Conservation (phyloP, 2,797 vertebrate species). For the Heliangelus exortis region DNA sequence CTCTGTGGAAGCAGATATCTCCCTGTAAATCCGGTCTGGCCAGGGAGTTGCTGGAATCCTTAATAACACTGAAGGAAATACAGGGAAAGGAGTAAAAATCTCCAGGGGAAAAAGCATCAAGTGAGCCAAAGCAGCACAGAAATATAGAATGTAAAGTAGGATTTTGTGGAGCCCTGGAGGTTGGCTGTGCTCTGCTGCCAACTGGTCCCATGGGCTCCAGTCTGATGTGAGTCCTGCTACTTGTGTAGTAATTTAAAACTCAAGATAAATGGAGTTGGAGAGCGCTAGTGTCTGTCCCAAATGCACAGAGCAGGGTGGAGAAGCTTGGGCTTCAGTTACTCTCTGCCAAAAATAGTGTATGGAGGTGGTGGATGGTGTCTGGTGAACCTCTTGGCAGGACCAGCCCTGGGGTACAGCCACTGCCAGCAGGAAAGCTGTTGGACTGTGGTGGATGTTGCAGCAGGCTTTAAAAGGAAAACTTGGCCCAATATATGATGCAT, state of each 20-base stretch:
- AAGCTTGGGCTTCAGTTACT: neutral
- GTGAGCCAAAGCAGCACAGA: neutral
- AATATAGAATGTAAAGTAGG: neutral
- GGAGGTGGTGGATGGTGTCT: neutral
- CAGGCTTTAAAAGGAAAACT: neutral
- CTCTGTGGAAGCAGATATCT: neutral
- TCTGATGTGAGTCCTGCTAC: neutral
- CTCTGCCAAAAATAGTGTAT: fast-evolving
- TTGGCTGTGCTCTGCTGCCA: neutral
- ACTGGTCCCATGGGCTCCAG: neutral
- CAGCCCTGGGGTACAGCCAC: neutral
- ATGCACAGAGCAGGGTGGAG: neutral
- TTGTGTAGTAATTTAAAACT: neutral
- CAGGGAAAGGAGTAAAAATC: neutral
- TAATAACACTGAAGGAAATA: neutral
- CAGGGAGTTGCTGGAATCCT: neutral
- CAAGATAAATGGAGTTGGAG: neutral
- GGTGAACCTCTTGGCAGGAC: neutral
- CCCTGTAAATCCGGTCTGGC: neutral
- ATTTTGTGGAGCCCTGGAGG: neutral
- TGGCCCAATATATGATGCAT: neutral
- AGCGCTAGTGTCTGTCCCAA: neutral
- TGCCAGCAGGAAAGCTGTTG: neutral
- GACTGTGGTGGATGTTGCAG: neutral
- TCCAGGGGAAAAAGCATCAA: neutral